A percentile compares a stretch with the other conserved stretches of the same genome.
Evolutionary conservation across 1,140 invertebrate species (phyloP).

Genomic region (Camponotus floridanus): DNA sequence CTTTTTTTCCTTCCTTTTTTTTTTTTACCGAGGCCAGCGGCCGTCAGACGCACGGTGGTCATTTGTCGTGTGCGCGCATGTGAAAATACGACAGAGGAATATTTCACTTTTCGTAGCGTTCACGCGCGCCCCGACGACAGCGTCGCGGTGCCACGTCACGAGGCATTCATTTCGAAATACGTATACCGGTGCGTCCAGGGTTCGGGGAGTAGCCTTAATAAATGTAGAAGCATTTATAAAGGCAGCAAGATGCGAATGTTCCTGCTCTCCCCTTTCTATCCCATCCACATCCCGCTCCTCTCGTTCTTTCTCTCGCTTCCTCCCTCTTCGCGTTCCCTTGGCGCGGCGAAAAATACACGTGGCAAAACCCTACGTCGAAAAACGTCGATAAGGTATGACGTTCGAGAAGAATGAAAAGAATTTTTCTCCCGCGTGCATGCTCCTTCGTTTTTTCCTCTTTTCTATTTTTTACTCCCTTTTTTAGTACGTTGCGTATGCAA

Average conservation of each 20-base stretch:
- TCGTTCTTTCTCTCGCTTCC: not conserved
- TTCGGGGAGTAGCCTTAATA: constrained; percentile 84
- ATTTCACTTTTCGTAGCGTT: constrained; percentile 85
- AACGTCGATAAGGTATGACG: constrained; percentile 71
- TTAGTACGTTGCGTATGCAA: not conserved
- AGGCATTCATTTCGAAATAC: constrained; percentile 84
- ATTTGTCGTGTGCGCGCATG: constrained; percentile 83
- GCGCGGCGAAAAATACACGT: constrained; percentile 60
- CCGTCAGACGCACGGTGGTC: constrained; percentile 85
- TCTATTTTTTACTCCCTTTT: not conserved
- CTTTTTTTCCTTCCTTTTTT: constrained; percentile 51
- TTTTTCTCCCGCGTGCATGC: not conserved
- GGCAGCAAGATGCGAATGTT: constrained; percentile 78
- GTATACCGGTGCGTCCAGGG: constrained; percentile 73
- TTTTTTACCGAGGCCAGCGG: constrained; percentile 65
- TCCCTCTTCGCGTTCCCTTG: not conserved
- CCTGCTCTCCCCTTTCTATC: constrained; percentile 16
- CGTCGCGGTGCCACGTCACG: constrained; percentile 84
- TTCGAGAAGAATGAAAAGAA: constrained; percentile 55
- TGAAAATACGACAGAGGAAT: constrained; percentile 85
- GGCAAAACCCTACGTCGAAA: constrained; percentile 46
- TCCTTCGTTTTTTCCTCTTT: not conserved
- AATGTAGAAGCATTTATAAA: constrained; percentile 85
- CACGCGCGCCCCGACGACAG: constrained; percentile 82
- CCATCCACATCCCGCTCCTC: not conserved